A percentile compares a stretch with the other conserved stretches of the same genome.
phyloP scores from a whole-genome alignment of 2,888 invertebrate genomes.

The Pedicia rivosa region DNA sequence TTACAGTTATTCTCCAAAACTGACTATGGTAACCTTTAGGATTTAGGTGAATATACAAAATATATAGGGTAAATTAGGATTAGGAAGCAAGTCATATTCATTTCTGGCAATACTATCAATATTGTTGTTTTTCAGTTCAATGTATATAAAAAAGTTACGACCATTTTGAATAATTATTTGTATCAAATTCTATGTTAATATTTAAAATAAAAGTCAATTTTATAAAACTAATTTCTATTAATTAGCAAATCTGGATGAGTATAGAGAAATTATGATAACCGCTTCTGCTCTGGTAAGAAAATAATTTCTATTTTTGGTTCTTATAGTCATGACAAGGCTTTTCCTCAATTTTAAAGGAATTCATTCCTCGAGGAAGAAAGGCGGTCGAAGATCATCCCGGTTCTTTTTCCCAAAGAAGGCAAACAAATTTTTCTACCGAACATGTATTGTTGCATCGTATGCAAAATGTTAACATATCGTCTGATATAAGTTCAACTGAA shows the following conservation, averaged over 20 bases:
- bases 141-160: no score
- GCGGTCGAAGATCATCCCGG: conserved; percentile 63
- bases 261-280: conserved; percentile 70
- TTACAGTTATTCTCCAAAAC: no score
- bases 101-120: no score
- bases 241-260: conserved; percentile 76
- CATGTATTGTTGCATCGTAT: conserved; percentile 53
- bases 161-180: no score
- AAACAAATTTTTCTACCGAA: conserved; percentile 34
- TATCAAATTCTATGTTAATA: no score
- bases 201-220: no score
- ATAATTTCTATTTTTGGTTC: conserved; percentile 1
- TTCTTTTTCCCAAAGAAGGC: conserved; percentile 35
- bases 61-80: no score
- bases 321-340: neutral
- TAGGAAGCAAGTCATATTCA: no score
- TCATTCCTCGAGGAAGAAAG: conserved; percentile 74
- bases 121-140: no score
- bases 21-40: no score
- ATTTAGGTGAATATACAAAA: no score
- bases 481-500: conserved; percentile 34
- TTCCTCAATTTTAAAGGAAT: conserved; percentile 42
- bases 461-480: conserved; percentile 59
- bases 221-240: conserved; percentile 8
- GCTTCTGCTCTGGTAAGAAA: conserved; percentile 75